Evolutionary conservation across 2,113 vertebrate species (phyloP).

Genomic region (Vulpes lagopus): DNA sequence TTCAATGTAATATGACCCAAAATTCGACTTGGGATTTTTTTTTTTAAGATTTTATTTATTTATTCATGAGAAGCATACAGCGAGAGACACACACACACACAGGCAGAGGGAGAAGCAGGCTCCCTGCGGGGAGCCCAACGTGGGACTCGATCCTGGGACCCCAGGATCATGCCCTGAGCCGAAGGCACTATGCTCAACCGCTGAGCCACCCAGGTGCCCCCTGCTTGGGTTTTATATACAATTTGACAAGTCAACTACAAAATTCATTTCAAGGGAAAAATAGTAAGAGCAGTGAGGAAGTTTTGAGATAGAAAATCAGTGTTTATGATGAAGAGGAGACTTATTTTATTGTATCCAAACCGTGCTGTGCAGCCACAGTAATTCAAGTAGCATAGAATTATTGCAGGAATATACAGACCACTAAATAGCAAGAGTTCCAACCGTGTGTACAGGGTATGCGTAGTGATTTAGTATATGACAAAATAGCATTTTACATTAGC

Average conservation of each 20-base stretch:
- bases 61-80: too few species aligned
- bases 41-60: too few species aligned
- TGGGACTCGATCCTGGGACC: too few species aligned
- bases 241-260: not conserved
- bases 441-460: not conserved
- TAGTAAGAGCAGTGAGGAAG: not conserved
- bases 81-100: too few species aligned
- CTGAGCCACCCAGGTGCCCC: too few species aligned
- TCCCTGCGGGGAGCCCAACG: too few species aligned
- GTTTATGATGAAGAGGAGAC: not conserved
- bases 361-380: not conserved
- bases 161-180: too few species aligned
- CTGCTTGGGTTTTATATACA: not conserved
- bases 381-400: conserved; percentile 3
- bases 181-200: too few species aligned
- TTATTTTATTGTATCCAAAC: not conserved
- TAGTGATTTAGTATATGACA: not conserved
- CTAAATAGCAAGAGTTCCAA: not conserved
- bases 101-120: too few species aligned
- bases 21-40: not conserved
- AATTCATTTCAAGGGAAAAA: conserved; percentile 44
- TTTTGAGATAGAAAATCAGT: conserved; percentile 46
- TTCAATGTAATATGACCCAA: not conserved
- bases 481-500: not conserved
- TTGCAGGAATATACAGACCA: not conserved